These are phyloP conservation scores for Cyanistes caeruleus DNA, from an alignment of 2,113 vertebrate species.

Conservation along the genomic window DNA sequence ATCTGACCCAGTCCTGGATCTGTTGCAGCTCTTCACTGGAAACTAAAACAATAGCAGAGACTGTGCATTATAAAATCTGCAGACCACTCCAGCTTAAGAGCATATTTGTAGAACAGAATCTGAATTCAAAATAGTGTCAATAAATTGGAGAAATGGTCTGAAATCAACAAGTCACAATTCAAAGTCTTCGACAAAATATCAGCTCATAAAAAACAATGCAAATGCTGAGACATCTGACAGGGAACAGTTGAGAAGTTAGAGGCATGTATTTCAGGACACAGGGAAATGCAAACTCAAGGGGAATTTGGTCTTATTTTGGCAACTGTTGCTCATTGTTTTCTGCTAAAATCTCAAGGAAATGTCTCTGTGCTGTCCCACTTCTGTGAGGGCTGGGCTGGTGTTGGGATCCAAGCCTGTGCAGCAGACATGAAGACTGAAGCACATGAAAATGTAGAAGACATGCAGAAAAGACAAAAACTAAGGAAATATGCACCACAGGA, in stretches of 20 bases:
- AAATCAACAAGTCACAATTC: not conserved
- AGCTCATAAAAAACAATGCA: not conserved
- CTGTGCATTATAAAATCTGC: not conserved
- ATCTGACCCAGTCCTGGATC: not conserved
- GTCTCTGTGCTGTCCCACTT: not conserved
- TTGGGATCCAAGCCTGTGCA: not conserved
- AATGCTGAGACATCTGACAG: not conserved
- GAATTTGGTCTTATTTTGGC: not conserved
- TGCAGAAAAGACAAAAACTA: not conserved
- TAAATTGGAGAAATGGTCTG: not conserved
- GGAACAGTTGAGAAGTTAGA: not conserved
- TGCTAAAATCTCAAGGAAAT: not conserved
- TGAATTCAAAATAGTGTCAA: not conserved
- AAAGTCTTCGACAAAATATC: not conserved
- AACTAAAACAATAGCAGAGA: not conserved
- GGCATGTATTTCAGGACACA: not conserved
- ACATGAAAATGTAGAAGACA: not conserved
- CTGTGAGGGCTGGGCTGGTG: not conserved
- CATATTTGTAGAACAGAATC: not conserved
- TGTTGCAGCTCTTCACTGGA: not conserved
- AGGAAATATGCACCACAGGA: not conserved
- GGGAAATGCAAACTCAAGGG: not conserved
- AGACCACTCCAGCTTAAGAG: not conserved
- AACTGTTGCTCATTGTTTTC: not conserved
- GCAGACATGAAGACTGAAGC: rapidly evolving